Conservation (phyloP, 1,140 invertebrate species). For the Polyergus mexicanus region DNA sequence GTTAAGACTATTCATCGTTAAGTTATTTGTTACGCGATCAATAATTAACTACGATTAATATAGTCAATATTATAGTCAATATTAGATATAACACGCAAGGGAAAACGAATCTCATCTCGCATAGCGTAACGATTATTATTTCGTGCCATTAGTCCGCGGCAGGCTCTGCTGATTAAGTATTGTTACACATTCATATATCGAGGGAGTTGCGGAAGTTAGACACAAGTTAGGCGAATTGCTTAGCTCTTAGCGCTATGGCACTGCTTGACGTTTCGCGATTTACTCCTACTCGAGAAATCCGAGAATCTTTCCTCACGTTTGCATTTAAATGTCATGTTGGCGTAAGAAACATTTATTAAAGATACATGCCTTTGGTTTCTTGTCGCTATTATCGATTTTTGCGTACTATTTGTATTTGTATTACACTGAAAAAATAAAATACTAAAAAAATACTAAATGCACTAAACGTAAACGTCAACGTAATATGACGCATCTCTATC, state of each 20-base stretch:
- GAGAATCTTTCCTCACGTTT: background rate
- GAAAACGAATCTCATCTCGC: constrained; percentile 55
- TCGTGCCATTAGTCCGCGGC: constrained; percentile 80
- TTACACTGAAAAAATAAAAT: background rate
- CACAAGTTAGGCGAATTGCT: constrained; percentile 80
- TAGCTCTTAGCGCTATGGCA: constrained; percentile 75
- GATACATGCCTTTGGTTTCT: background rate
- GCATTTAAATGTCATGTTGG: background rate
- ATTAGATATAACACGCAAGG: constrained; percentile 61
- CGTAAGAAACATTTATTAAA: background rate
- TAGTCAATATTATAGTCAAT: too few species aligned
- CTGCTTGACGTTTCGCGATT: constrained; percentile 76
- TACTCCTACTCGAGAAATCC: background rate
- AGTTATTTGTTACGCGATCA: constrained; percentile 72
- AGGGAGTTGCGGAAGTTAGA: constrained; percentile 79
- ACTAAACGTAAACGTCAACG: too few species aligned
- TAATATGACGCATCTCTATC: background rate
- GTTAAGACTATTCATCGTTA: too few species aligned
- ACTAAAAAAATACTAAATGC: too few species aligned
- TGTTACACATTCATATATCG: constrained; percentile 77
- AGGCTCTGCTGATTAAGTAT: constrained; percentile 78
- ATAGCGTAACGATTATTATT: constrained; percentile 67
- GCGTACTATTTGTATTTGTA: background rate
- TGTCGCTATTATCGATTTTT: background rate
- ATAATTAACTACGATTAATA: constrained; percentile 68